A percentile compares a stretch with the other conserved stretches of the same genome.
phyloP scores from a whole-genome alignment of 2,888 invertebrate species.

The Mythimna loreyi region DNA sequence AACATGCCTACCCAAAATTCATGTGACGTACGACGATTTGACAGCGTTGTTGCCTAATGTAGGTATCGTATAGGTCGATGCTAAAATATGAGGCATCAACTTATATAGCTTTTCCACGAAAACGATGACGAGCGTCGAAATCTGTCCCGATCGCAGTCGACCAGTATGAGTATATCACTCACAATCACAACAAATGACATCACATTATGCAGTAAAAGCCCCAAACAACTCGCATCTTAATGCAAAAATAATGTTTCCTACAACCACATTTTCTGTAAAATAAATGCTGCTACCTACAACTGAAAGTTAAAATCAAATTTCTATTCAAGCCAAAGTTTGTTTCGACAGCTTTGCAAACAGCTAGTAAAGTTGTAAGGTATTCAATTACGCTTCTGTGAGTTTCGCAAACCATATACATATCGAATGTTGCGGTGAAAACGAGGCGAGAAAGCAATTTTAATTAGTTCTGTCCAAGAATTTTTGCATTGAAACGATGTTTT shows the following conservation, averaged over 20 bases:
- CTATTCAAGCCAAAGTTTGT: slow-evolving; percentile 69
- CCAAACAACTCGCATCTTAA: slow-evolving; percentile 18
- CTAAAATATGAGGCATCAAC: too few species aligned
- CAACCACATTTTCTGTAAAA: slow-evolving; percentile 53
- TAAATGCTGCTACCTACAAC: slow-evolving; percentile 61
- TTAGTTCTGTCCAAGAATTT: slow-evolving; percentile 34
- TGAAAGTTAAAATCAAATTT: slow-evolving; percentile 72
- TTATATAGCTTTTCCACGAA: slow-evolving; percentile 40
- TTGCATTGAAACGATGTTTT: slow-evolving; percentile 22
- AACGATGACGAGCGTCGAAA: slow-evolving; percentile 35
- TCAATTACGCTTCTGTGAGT: slow-evolving; percentile 72
- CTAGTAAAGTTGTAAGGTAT: slow-evolving; percentile 73
- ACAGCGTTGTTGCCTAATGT: too few species aligned
- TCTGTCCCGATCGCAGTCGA: slow-evolving; percentile 16
- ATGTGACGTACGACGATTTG: too few species aligned
- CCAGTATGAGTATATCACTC: slow-evolving; percentile 14
- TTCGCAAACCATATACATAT: slow-evolving; percentile 66
- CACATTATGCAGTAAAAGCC: slow-evolving; percentile 35
- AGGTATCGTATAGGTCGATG: too few species aligned
- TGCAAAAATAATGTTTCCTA: slow-evolving; percentile 35
- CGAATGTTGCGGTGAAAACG: slow-evolving; percentile 55
- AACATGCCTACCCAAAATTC: too few species aligned
- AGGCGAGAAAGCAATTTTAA: slow-evolving; percentile 38
- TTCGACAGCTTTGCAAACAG: slow-evolving; percentile 73
- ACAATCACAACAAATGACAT: slow-evolving; percentile 44